These are phyloP conservation scores for Sciurus niger DNA, from an alignment of 2,113 vertebrate species.

Conservation along the genomic window DNA sequence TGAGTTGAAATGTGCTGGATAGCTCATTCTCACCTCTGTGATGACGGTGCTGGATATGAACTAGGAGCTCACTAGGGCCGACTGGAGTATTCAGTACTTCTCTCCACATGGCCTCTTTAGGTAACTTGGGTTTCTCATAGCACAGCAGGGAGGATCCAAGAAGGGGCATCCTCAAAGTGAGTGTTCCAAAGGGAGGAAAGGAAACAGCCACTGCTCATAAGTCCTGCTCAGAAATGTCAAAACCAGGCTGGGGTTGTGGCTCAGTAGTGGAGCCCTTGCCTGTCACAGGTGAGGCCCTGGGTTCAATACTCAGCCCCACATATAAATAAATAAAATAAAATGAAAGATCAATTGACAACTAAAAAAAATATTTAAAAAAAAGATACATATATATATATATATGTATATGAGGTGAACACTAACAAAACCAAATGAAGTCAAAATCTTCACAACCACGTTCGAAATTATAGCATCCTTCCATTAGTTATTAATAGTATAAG, in stretches of 20 bases:
- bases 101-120: background rate
- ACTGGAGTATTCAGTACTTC: too few relatives aligned
- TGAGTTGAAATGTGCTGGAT: background rate
- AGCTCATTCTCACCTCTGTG: background rate
- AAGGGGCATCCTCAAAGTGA: background rate
- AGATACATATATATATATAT: too few relatives aligned
- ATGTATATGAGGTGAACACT: too few relatives aligned
- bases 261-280: too few relatives aligned
- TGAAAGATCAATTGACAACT: too few relatives aligned
- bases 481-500: too few relatives aligned
- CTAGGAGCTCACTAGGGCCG: background rate
- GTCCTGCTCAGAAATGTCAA: background rate
- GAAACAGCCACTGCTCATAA: background rate
- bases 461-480: too few relatives aligned
- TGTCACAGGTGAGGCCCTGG: too few relatives aligned
- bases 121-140: background rate
- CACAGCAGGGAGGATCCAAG: background rate
- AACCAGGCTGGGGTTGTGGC: background rate
- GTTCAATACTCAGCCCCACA: too few relatives aligned
- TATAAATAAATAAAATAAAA: too few relatives aligned
- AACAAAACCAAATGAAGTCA: too few relatives aligned
- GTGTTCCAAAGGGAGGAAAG: background rate
- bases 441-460: too few relatives aligned
- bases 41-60: background rate
- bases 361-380: background rate